Evolutionary conservation across 2,113 vertebrate genomes (phyloP), one percentile per base, ranked within the genome.

Genomic region (Hippopotamus amphibius): DNA sequence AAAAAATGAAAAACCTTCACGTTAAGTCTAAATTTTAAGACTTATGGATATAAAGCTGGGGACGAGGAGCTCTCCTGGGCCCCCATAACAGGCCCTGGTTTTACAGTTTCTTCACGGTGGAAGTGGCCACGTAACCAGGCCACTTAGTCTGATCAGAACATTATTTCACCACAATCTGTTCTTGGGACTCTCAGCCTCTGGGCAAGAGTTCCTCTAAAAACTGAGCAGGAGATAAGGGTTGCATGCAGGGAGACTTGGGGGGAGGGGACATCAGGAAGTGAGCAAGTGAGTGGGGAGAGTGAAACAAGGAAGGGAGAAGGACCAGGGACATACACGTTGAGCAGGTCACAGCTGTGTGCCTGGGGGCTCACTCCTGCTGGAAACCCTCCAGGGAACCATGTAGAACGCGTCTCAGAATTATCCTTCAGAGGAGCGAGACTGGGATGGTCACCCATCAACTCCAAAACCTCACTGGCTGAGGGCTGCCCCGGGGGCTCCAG

Each of bases 281-380:
- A 68, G 22, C 0, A 8, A 77, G 30, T 33, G 41, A 59, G 68
- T n/a, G 6, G 9, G n/a, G 28, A 77, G 26, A 71, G 14, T 43
- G 55, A 74, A 76, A 6, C 1, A 26, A 33, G 30, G 33, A 71
- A 43, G 41, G 41, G 24, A 88, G 55, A n/a, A 55, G n/a, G n/a
- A 37, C 14, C 5, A 71, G 11, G 11, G 41, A 80, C 72, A 24
- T 8, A 53, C 2, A 46, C 1, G 11, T 0, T 16, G 37, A 65
- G 33, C 17, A 2, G 85, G 28, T 24, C n/a, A 19, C 30, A 37
- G 59, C 43, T 43, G 33, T 80, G 66, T 26, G 43, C 71, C 12
- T 2, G 0, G 4, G 53, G n/a, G 79, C 17, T 33, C 6, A 0
- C 8, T 43, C 6, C 21, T 0, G 0, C 77, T 37, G 12, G 48